A percentile compares a stretch with the other conserved stretches of the same genome.
phyloP scores from a whole-genome alignment of 2,113 vertebrate species.

The Oceanodroma tethys region DNA sequence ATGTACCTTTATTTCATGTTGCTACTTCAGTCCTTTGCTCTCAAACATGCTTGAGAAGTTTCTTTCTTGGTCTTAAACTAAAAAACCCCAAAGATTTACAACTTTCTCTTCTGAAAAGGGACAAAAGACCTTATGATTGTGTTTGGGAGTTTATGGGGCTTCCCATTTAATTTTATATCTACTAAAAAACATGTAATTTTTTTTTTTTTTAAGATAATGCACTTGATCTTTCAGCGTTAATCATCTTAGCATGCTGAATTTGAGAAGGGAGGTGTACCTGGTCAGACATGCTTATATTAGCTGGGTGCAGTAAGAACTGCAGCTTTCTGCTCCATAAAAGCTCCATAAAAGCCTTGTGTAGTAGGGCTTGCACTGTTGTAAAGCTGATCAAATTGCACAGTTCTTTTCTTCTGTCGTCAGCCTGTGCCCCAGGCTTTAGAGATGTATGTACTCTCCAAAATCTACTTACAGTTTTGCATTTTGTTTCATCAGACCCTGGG shows the following conservation, averaged over 20 bases:
- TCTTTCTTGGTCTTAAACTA: neutral
- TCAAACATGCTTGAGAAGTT: neutral
- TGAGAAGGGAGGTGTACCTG: neutral
- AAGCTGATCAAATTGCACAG: neutral
- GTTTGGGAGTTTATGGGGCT: neutral
- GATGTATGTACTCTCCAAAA: neutral
- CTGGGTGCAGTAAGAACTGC: neutral
- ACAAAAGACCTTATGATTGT: neutral
- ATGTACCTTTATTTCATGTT: neutral
- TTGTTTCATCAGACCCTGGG: neutral
- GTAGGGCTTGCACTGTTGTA: neutral
- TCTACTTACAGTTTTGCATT: neutral
- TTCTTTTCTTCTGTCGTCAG: neutral
- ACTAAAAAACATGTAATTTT: neutral
- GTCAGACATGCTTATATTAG: neutral
- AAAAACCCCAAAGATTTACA: neutral
- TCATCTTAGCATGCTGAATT: neutral
- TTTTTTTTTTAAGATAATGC: neutral
- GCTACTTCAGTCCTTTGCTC: neutral
- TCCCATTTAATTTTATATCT: neutral
- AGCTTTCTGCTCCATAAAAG: neutral
- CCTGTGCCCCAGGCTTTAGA: neutral
- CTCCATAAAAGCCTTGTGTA: neutral
- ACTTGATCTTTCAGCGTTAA: neutral
- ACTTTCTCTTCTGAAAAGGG: neutral